These are phyloP conservation scores for Myiozetetes cayanensis DNA, from an alignment of 2,113 vertebrate species.

Conservation along the genomic window DNA sequence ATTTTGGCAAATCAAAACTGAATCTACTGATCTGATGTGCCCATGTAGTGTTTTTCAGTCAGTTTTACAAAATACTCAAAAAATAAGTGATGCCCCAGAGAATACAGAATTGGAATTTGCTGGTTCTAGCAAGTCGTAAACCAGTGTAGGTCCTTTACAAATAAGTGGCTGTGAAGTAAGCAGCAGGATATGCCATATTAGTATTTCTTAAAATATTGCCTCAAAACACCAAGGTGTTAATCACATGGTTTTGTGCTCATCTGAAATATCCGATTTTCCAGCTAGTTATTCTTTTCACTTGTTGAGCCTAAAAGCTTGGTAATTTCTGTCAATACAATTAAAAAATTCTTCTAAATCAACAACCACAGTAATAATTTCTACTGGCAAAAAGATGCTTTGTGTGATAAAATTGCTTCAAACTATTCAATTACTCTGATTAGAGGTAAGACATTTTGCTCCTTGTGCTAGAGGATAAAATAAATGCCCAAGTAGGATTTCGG, in stretches of 20 bases:
- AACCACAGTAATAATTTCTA: not conserved
- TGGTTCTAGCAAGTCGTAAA: not conserved
- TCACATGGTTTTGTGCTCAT: not conserved
- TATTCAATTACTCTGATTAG: not conserved
- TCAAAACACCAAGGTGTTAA: not conserved
- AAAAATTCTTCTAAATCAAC: not conserved
- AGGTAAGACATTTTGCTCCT: not conserved
- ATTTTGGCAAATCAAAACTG: not conserved
- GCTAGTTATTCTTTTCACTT: not conserved
- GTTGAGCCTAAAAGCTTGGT: not conserved
- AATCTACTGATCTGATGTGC: not conserved
- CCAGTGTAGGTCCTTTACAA: not conserved
- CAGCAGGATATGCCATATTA: not conserved
- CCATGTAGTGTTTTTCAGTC: rapidly evolving
- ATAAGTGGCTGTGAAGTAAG: not conserved
- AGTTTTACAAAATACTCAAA: not conserved
- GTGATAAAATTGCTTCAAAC: not conserved
- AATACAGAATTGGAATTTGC: not conserved
- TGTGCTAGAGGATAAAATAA: not conserved
- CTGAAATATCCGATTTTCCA: not conserved
- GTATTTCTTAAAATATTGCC: not conserved
- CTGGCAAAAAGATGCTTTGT: not conserved
- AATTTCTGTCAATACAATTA: not conserved
- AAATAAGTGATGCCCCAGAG: not conserved
- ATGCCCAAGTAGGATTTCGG: not conserved